These are phyloP conservation scores for Trypoxylon attenuatum DNA, from an alignment of 2,888 invertebrate genomes.

Conservation along the genomic window DNA sequence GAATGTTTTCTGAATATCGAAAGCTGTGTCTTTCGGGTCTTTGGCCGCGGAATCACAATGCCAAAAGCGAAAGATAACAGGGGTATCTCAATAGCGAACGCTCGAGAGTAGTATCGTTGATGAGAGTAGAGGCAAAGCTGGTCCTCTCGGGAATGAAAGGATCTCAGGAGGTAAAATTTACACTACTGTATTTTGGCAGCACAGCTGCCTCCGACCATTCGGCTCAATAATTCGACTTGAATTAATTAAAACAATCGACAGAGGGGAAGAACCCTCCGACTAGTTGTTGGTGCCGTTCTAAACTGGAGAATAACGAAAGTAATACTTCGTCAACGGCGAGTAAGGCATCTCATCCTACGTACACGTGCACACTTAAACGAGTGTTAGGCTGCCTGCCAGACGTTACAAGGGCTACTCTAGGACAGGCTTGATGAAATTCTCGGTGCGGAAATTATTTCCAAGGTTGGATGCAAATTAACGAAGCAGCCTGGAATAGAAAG, in stretches of 20 bases:
- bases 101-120: too few species aligned
- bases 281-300: constrained; percentile 36
- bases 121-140: too few species aligned
- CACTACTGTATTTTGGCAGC: too few species aligned
- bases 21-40: too few species aligned
- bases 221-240: constrained; percentile 58
- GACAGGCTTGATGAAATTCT: constrained; percentile 58
- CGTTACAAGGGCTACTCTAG: constrained; percentile 61
- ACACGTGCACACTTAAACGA: constrained; percentile 49
- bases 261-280: constrained; percentile 25
- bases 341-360: constrained; percentile 37
- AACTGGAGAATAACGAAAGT: constrained; percentile 57
- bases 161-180: too few species aligned
- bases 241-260: constrained; percentile 65
- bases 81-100: too few species aligned
- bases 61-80: too few species aligned
- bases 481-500: constrained; percentile 52
- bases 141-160: too few species aligned
- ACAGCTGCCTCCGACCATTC: too few species aligned
- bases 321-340: constrained; percentile 56
- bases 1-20: too few species aligned
- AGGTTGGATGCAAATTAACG: constrained; percentile 54
- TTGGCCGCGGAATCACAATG: too few species aligned
- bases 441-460: constrained; percentile 56
- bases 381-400: constrained; percentile 57